Evolutionary conservation across 2,113 vertebrate species (phyloP), one percentile per base, ranked within the genome.

Genomic region (Speoplatyrhinus poulsoni): DNA sequence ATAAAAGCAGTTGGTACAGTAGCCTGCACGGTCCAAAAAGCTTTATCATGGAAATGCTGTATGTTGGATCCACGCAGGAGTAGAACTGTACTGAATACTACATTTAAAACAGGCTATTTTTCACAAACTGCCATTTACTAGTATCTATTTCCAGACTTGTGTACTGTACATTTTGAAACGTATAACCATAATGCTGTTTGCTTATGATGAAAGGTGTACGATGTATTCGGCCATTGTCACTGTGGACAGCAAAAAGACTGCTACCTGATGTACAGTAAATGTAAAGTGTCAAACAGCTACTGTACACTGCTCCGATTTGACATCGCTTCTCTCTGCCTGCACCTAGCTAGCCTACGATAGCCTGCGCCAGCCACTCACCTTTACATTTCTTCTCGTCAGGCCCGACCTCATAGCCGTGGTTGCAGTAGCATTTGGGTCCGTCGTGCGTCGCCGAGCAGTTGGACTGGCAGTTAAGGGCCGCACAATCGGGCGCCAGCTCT

Each of bases 341-440:
- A 3, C 12, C 19, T 7, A 26, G 9, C 32, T 33, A 33, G 17
- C 26, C 19, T 12, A 10, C 19, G 11, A 11, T 12, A 36, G 26
- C 47, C 13, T 9, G 76, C 76, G 72, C 61, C 17, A 46, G 55
- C 59, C 72, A 76, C 93, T 68, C 15, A 98, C 97, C 97, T 95
- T 94, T 95, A 85, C 97, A 98, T 36, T 83, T 91, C 90, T 93
- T 95, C 60, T 93, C 83, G 19, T 98, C 95, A 64, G 93, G 91
- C 6, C 93, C 93, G 3, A 98, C 92, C 76, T 97, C 95, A 70
- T 95, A 98, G 70, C 94, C 95, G 67, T 55, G 89, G 85, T 89
- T 90, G 85, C 97, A 98, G 90, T 96, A 98, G 89, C 97, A 98
- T 69, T 77, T 79, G 0, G 95, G 94, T 9, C 95, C 96, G 0